These are phyloP conservation scores for Phymanthus crucifer DNA, from an alignment of 92 coral and sea anemone species.

Conservation along the genomic window DNA sequence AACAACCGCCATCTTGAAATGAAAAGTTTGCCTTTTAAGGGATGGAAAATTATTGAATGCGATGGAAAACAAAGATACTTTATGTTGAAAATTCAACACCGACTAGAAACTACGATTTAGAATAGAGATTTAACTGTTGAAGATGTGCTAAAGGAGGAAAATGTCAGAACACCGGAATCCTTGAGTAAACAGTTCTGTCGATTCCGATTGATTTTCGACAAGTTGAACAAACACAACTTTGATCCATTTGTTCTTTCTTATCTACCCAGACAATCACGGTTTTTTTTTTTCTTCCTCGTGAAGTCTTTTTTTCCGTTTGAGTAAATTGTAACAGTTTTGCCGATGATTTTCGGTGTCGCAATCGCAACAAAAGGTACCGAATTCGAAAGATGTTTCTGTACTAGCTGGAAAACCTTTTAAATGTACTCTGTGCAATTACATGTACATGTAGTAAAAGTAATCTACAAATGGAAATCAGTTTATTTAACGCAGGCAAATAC, in stretches of 20 bases:
- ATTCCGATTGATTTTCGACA: constrained; percentile 18
- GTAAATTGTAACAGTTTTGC: not conserved
- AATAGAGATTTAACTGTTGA: not conserved
- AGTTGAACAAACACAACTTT: constrained; percentile 15
- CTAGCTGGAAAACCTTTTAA: not conserved
- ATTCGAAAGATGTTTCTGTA: no score
- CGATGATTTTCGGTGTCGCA: not conserved
- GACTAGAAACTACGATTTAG: not conserved
- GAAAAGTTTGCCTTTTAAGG: not conserved
- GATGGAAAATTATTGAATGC: not conserved
- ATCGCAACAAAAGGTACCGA: not conserved
- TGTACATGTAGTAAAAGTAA: not conserved
- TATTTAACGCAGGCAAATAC: not conserved
- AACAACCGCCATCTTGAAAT: not conserved
- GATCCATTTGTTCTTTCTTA: constrained; percentile 1
- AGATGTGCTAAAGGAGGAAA: not conserved
- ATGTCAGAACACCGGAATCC: not conserved
- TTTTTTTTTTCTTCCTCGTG: not conserved
- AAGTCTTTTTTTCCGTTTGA: not conserved
- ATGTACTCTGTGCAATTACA: not conserved
- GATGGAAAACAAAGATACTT: not conserved
- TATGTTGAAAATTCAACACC: not conserved
- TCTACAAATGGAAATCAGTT: not conserved
- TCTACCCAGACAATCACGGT: constrained; percentile 2
- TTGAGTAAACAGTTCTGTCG: constrained; percentile 7